Evolutionary conservation across 2,888 invertebrate genomes (phyloP).

Genomic region (Agrochola circellaris): DNA sequence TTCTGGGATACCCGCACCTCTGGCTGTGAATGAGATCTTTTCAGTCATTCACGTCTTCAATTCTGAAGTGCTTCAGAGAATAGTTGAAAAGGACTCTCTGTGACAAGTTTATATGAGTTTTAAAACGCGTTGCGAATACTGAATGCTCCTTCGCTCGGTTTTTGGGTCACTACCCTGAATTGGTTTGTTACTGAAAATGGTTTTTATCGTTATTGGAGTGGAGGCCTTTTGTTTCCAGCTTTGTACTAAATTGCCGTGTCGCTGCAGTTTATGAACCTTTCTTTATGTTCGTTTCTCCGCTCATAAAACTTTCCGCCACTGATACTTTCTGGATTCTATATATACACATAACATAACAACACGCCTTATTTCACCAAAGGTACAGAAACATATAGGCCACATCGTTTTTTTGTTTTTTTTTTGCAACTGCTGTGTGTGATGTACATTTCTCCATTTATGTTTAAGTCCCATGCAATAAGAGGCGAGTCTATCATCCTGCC

Average conservation of each 20-base stretch:
- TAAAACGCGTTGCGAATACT: constrained; percentile 50
- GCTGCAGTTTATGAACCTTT: constrained; percentile 60
- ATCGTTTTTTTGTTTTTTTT: too few relatives aligned
- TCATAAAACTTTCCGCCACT: constrained; percentile 44
- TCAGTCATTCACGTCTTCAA: constrained; percentile 41
- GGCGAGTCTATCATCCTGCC: too few relatives aligned
- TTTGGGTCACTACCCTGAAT: constrained; percentile 49
- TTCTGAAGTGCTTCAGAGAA: constrained; percentile 41
- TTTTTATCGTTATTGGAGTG: constrained; percentile 52
- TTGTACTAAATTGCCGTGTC: constrained; percentile 46
- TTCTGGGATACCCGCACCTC: constrained; percentile 7
- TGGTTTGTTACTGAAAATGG: constrained; percentile 48
- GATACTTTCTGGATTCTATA: constrained; percentile 9
- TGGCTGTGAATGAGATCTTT: constrained; percentile 39
- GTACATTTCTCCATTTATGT: too few relatives aligned
- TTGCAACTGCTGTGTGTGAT: too few relatives aligned
- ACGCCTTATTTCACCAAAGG: too few relatives aligned
- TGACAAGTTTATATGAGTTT: constrained; percentile 60
- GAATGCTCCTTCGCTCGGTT: constrained; percentile 28
- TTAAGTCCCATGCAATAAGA: too few relatives aligned
- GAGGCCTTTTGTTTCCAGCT: constrained; percentile 38
- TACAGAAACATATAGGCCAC: too few relatives aligned
- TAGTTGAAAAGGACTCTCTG: constrained; percentile 59
- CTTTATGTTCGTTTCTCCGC: constrained; percentile 43
- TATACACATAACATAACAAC: too few relatives aligned